Evolutionary conservation across 2,113 vertebrate species (phyloP), one percentile per base, ranked within the genome.

Genomic region (Cephalopholis sonnerati): DNA sequence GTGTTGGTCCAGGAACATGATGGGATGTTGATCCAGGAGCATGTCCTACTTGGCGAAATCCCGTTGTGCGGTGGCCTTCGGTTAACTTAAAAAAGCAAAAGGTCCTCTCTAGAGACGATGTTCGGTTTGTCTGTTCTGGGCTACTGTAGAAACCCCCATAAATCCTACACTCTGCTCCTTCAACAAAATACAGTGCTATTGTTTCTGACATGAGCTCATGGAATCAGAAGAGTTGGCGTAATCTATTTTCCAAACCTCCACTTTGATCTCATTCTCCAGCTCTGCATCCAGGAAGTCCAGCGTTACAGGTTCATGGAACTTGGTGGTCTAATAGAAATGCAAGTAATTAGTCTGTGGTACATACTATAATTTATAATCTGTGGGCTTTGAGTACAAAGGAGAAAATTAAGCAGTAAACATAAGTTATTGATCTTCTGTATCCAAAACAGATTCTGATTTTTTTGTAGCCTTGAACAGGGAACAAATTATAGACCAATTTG

Each of bases 281-380:
- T 96, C 95, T 8, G 94, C 95, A 74, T 95, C 95, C 59, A 95
- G 87, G 79, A 95, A 95, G 89, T 95, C 95, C 84, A 96, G 85
- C 1, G 95, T 95, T 13, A 95, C 93, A n/a, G 95, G 93, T 82
- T 95, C 95, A 58, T 93, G 62, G 80, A 94, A 95, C 78, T 90
- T 92, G 59, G 83, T 90, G 18, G 92, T 94, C 95, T 95, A 24
- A 36, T 0, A 27, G 62, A 79, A 81, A 85, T 7, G 50, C 3
- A 81, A 65, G 22, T 7, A 79, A 69, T 87, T 70, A 83, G 32
- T 70, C 41, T 77, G n/a, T 20, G 36, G 20, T 51, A 22, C 5
- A 68, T 53, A 69, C 1, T 63, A 24, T 51, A 61, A 79, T 75
- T 66, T 8, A 73, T 12, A 27, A 32, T 59, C 6, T 24, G 36